Conservation (phyloP, 1,140 invertebrate genomes). For the Drosophila albomicans region DNA sequence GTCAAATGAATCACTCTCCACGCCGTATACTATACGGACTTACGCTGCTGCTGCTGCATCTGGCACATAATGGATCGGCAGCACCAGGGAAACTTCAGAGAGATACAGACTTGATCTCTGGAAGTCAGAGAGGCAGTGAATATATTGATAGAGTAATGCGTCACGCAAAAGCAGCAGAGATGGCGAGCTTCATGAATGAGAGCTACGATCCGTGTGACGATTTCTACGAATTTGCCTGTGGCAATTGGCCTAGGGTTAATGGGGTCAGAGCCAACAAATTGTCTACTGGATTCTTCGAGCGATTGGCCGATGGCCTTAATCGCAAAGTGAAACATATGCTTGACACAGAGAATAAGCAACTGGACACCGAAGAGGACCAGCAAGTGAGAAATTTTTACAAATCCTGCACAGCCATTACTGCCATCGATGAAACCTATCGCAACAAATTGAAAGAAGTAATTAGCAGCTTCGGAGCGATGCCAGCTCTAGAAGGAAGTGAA, state of each 20-base stretch:
- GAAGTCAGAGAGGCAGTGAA: not conserved
- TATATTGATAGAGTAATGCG: slow-evolving; percentile 35
- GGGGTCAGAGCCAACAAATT: slow-evolving; percentile 46
- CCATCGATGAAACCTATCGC: slow-evolving; percentile 22
- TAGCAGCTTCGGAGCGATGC: slow-evolving; percentile 54
- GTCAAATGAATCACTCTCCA: slow-evolving; percentile 6
- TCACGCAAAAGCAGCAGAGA: slow-evolving; percentile 58
- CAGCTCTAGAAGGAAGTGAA: slow-evolving; percentile 32
- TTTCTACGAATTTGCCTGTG: slow-evolving; percentile 88
- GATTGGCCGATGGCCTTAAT: slow-evolving; percentile 50
- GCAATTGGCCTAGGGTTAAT: slow-evolving; percentile 87
- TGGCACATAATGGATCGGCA: not conserved
- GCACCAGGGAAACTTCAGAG: not conserved
- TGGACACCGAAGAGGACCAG: slow-evolving; percentile 36
- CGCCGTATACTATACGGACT: slow-evolving; percentile 13
- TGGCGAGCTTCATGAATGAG: slow-evolving; percentile 84
- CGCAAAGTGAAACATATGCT: slow-evolving; percentile 58
- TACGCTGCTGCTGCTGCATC: not conserved
- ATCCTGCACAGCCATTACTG: slow-evolving; percentile 33
- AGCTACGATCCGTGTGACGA: slow-evolving; percentile 87
- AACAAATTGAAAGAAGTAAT: slow-evolving; percentile 33
- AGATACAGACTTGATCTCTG: not conserved
- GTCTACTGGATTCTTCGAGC: slow-evolving; percentile 66
- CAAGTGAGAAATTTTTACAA: slow-evolving; percentile 55
- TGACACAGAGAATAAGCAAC: not conserved